These are phyloP conservation scores for Sinocyclocheilus anshuiensis DNA, from an alignment of 2,113 vertebrate genomes.

Conservation along the genomic window DNA sequence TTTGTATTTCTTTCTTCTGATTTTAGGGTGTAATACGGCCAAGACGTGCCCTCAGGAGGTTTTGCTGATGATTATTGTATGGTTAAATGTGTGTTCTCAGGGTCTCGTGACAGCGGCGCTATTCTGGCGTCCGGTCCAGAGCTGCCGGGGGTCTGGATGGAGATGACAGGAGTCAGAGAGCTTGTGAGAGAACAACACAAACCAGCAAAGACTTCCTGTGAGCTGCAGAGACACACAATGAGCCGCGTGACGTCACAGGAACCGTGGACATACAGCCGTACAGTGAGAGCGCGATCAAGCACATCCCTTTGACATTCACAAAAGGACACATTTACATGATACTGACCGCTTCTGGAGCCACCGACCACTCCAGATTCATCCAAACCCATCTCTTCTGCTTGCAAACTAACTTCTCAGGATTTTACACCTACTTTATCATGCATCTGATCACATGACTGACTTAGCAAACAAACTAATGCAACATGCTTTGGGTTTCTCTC, in stretches of 20 bases:
- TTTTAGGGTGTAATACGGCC: not conserved
- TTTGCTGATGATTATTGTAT: not conserved
- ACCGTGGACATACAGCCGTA: conserved; percentile 28
- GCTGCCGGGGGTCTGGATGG: conserved; percentile 41
- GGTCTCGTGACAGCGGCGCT: conserved; percentile 36
- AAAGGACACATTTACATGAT: conserved; percentile 50
- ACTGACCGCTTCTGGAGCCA: not conserved
- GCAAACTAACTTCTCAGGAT: not conserved
- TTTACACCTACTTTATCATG: not conserved
- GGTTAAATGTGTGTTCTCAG: not conserved
- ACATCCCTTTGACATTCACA: not conserved
- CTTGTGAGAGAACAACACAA: conserved; percentile 55
- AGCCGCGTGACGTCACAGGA: conserved; percentile 45
- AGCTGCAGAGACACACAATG: conserved; percentile 56
- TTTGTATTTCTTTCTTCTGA: not conserved
- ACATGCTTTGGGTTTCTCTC: not conserved
- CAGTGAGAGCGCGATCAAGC: conserved; percentile 49
- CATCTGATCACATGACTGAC: not conserved
- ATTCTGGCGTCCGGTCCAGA: conserved; percentile 39
- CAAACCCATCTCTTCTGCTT: not conserved
- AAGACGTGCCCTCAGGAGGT: not conserved
- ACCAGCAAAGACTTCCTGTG: conserved; percentile 61
- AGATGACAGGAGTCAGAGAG: conserved; percentile 43
- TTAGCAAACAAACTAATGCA: not conserved
- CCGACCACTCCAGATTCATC: not conserved